Conservation (phyloP, 2,888 invertebrate species). For the Argyresthia goedartella region DNA sequence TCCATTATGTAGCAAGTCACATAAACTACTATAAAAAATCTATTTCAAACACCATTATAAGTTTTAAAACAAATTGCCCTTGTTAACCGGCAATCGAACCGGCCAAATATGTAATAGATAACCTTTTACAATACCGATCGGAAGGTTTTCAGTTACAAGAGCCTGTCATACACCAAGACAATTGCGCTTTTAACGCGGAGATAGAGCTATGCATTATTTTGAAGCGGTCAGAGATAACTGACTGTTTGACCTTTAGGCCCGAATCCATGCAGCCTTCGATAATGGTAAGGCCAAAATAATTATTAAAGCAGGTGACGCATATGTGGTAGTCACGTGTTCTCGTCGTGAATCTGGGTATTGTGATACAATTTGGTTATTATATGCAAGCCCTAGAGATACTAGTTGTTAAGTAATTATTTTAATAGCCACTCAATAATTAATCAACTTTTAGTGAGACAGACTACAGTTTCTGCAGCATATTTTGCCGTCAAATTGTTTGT, state of each 20-base stretch:
- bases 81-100: too few species aligned
- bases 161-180: constrained; percentile 77
- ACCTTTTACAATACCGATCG: too few species aligned
- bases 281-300: constrained; percentile 58
- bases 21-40: too few species aligned
- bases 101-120: too few species aligned
- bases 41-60: too few species aligned
- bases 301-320: constrained; percentile 49
- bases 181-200: constrained; percentile 59
- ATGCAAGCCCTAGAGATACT: constrained; percentile 50
- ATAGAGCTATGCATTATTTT: constrained; percentile 66
- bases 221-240: constrained; percentile 39
- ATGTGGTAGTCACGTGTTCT: constrained; percentile 47
- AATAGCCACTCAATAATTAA: too few species aligned
- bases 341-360: constrained; percentile 54
- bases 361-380: constrained; percentile 47
- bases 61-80: too few species aligned
- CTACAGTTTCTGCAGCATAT: too few species aligned
- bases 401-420: constrained; percentile 11
- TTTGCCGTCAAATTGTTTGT: too few species aligned
- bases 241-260: constrained; percentile 43
- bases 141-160: constrained; percentile 81
- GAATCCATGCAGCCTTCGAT: constrained; percentile 47
- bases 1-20: too few species aligned
- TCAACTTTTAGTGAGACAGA: too few species aligned